Evolutionary conservation across 2,113 vertebrate species (phyloP).

Genomic region (Dromiciops gliroides): DNA sequence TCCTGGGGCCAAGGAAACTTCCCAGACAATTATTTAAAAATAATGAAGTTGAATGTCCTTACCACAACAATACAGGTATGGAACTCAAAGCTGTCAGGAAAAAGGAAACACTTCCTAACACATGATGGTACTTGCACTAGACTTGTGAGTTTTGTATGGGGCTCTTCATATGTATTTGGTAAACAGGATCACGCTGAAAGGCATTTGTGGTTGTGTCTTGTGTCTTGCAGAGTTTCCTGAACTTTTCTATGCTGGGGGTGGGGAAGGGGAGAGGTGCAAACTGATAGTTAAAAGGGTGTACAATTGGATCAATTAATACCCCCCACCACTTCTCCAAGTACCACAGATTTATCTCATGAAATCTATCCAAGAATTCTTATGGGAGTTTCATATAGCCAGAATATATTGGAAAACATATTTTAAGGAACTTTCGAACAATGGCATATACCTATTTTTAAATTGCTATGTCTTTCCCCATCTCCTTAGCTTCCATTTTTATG

Average conservation of each 20-base stretch:
- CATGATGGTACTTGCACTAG: background rate
- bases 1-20: slow-evolving; percentile 22
- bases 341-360: background rate
- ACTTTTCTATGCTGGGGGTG: background rate
- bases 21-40: background rate
- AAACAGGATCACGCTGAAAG: background rate
- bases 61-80: background rate
- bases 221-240: background rate
- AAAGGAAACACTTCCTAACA: background rate
- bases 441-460: background rate
- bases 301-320: background rate
- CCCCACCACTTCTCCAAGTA: background rate
- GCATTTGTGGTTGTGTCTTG: background rate
- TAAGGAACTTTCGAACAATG: background rate
- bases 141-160: background rate
- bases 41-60: background rate
- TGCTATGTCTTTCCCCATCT: background rate
- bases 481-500: background rate
- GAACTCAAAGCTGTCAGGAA: background rate
- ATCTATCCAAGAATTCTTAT: background rate
- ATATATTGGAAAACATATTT: background rate
- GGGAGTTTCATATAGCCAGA: background rate
- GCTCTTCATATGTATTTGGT: background rate
- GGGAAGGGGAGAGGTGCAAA: background rate
- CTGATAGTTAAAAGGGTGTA: background rate